Evolutionary conservation across 2,888 invertebrate species (phyloP).

Genomic region (Melikaiella ostensackeni): DNA sequence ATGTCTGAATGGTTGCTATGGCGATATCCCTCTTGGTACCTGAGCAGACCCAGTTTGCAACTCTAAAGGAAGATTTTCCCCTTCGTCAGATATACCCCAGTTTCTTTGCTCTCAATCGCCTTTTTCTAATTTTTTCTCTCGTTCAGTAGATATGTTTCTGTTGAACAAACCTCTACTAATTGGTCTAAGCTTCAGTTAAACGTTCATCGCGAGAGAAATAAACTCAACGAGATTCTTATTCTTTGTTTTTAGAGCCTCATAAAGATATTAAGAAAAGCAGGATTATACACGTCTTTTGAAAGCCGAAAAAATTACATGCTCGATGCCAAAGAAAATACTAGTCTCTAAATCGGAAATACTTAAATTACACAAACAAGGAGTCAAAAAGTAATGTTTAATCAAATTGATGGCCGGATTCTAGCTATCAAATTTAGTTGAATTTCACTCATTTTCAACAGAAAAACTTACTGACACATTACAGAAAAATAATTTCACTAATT

Average conservation of each 20-base stretch:
- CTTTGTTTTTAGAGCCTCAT: background rate
- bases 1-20: conserved; percentile 36
- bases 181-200: background rate
- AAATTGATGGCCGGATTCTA: no score
- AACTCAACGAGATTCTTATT: background rate
- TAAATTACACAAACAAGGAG: no score
- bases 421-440: no score
- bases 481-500: no score
- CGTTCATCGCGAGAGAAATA: background rate
- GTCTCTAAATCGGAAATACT: no score
- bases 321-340: no score
- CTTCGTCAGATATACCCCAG: conserved; percentile 3
- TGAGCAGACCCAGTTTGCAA: conserved; percentile 28
- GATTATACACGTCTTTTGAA: background rate
- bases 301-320: background rate
- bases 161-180: background rate
- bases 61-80: conserved; percentile 12
- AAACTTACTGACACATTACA: no score
- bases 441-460: no score
- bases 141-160: background rate
- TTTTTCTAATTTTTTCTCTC: conserved; percentile 11
- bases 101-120: conserved; percentile 5
- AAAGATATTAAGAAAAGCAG: background rate
- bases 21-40: conserved; percentile 20
- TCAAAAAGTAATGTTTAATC: no score